Conservation (phyloP, 2,797 vertebrate species). For the Gorsachius magnificus region DNA sequence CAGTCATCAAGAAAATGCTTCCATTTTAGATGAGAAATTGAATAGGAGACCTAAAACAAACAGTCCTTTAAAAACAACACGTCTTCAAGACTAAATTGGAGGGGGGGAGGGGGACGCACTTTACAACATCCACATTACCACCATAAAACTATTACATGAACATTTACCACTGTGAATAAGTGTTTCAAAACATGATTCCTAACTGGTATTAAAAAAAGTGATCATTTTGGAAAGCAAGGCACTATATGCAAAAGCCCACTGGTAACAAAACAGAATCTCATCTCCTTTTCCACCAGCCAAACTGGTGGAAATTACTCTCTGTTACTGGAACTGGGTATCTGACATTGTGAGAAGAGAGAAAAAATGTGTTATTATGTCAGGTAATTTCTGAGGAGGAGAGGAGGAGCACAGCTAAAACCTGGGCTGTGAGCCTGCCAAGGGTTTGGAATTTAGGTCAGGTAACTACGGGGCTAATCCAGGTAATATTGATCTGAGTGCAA, state of each 20-base stretch:
- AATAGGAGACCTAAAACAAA: neutral
- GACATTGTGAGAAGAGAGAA: neutral
- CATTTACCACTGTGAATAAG: neutral
- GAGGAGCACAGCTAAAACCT: neutral
- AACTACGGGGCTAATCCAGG: neutral
- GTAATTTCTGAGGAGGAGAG: neutral
- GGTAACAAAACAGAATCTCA: neutral
- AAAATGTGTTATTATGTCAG: neutral
- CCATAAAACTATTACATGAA: neutral
- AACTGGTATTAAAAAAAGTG: neutral
- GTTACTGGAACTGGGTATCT: neutral
- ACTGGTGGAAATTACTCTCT: neutral
- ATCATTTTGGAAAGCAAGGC: neutral
- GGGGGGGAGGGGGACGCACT: rapidly evolving
- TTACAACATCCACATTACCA: neutral
- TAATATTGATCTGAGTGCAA: neutral
- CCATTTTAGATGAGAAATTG: neutral
- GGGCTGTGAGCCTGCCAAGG: neutral
- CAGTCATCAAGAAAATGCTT: neutral
- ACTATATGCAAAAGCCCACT: neutral
- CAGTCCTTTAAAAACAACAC: neutral
- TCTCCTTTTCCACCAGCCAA: neutral
- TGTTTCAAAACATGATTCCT: neutral
- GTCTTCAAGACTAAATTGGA: neutral
- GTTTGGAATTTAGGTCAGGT: neutral